Evolutionary conservation across 2,888 invertebrate species (phyloP).

Genomic region (Seira ritae): DNA sequence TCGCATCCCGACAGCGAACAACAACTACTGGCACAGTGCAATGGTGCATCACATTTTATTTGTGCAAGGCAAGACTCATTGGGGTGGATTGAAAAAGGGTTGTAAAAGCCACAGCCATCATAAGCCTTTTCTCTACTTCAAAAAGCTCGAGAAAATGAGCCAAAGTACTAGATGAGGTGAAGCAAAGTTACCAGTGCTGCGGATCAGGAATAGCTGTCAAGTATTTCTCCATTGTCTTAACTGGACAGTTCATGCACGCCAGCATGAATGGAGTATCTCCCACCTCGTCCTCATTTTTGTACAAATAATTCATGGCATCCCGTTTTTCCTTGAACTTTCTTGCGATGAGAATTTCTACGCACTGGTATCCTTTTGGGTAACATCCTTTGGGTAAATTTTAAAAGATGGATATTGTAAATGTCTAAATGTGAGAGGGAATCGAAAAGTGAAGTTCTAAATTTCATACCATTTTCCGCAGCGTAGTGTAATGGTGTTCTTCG

Average conservation of each 20-base stretch:
- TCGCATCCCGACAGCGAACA: no score
- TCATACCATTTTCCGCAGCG: conserved; percentile 52
- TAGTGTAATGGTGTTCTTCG: conserved; percentile 47
- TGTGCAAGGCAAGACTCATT: no score
- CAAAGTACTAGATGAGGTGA: not conserved
- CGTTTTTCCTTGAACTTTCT: conserved; percentile 33
- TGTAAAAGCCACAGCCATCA: no score
- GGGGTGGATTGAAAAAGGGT: no score
- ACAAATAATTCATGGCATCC: conserved; percentile 44
- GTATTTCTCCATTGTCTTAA: conserved; percentile 46
- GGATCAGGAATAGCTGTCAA: conserved; percentile 40
- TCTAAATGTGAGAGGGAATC: no score
- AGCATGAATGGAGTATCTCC: conserved; percentile 46
- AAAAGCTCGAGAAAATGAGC: not conserved
- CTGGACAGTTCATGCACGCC: conserved; percentile 48
- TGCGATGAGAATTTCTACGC: conserved; percentile 49
- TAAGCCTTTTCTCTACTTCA: no score
- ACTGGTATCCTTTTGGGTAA: conserved; percentile 55
- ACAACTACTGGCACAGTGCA: no score
- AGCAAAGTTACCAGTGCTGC: conserved; percentile 50
- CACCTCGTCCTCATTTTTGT: conserved; percentile 44
- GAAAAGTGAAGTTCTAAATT: no score
- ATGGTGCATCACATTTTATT: no score
- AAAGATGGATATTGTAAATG: not conserved
- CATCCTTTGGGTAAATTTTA: conserved; percentile 45